phyloP scores from a whole-genome alignment of 2,888 invertebrate genomes.

The Perithous albicinctus region DNA sequence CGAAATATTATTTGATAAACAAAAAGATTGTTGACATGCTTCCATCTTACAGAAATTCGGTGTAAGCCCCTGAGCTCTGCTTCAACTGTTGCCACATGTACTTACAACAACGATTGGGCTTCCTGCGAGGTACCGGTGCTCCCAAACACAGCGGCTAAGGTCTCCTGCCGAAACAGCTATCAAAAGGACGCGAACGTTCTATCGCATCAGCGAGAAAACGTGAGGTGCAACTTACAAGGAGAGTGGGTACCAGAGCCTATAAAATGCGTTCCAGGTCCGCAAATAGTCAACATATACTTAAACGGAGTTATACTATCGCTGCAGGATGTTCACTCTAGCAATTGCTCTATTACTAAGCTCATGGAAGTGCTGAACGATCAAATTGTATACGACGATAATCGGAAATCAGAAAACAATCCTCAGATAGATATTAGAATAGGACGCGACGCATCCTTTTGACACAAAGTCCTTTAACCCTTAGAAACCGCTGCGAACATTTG shows the following conservation, averaged over 20 bases:
- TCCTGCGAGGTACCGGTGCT: constrained; percentile 74
- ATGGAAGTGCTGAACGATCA: constrained; percentile 71
- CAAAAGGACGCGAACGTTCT: constrained; percentile 69
- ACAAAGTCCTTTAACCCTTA: not conserved
- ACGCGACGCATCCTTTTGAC: not conserved
- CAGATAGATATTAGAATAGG: constrained; percentile 69
- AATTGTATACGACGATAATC: constrained; percentile 67
- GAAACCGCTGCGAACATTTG: not conserved
- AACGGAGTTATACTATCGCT: constrained; percentile 65
- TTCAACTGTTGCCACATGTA: constrained; percentile 74
- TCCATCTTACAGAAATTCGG: constrained; percentile 75
- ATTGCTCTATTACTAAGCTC: constrained; percentile 56
- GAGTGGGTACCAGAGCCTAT: constrained; percentile 82
- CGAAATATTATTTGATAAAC: not conserved
- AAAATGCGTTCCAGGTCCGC: constrained; percentile 81
- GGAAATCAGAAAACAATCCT: constrained; percentile 52
- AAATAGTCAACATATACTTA: constrained; percentile 75
- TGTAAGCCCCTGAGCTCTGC: constrained; percentile 75
- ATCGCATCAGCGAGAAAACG: constrained; percentile 68
- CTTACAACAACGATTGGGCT: constrained; percentile 66
- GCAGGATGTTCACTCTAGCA: constrained; percentile 38
- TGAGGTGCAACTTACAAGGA: constrained; percentile 78
- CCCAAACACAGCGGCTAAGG: constrained; percentile 74
- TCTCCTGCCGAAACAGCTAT: constrained; percentile 78
- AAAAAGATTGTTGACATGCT: constrained; percentile 5